A percentile compares a stretch with the other conserved stretches of the same genome.
These are phyloP conservation scores for Ondatra zibethicus DNA, from an alignment of 2,113 vertebrate genomes.

Conservation along the genomic window DNA sequence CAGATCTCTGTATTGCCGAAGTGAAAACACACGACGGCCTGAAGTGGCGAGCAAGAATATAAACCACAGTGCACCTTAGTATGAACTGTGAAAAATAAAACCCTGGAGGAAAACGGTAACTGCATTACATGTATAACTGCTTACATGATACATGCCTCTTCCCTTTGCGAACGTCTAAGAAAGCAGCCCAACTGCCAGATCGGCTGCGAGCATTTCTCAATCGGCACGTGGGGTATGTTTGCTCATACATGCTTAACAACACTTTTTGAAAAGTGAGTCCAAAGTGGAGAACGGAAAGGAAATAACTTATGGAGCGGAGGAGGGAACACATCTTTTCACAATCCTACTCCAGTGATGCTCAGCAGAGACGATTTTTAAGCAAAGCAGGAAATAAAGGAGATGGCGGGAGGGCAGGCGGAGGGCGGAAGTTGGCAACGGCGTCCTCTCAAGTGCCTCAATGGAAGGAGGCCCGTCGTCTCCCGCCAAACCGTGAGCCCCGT, in stretches of 20 bases:
- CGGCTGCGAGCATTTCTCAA: not conserved
- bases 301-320: not conserved
- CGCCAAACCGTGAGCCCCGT: not conserved
- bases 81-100: not conserved
- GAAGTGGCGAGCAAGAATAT: not conserved
- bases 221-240: not conserved
- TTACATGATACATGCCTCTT: not conserved
- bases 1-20: not conserved
- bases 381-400: constrained; percentile 65
- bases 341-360: not conserved
- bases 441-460: constrained; percentile 68
- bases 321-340: not conserved
- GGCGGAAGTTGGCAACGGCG: constrained; percentile 71
- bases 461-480: constrained; percentile 28
- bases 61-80: not conserved
- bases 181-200: not conserved
- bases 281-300: not conserved
- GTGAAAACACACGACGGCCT: not conserved
- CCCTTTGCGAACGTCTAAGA: not conserved
- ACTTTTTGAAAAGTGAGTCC: not conserved
- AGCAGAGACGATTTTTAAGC: not conserved
- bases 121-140: not conserved
- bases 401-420: constrained; percentile 69
- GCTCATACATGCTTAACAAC: not conserved
- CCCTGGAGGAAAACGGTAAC: not conserved